A percentile compares a stretch with the other conserved stretches of the same genome.
Conservation (phyloP, 35 echinoderm and acorn worm genomes). For the Lytechinus variegatus region DNA sequence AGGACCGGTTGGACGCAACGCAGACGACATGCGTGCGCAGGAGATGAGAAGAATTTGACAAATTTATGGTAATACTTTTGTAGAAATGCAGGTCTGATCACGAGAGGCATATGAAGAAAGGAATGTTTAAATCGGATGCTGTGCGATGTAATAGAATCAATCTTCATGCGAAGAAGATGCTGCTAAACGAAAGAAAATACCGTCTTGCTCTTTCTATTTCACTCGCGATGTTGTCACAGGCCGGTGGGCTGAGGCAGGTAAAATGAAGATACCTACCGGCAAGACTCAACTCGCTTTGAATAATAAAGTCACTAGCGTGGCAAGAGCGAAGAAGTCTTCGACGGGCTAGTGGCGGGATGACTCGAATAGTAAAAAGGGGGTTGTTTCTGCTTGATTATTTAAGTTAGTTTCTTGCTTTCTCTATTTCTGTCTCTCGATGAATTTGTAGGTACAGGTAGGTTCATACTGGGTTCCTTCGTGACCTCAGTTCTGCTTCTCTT, state of each 20-base stretch:
- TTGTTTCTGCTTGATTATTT: not conserved
- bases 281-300: not conserved
- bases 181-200: constrained; percentile 2
- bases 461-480: not conserved
- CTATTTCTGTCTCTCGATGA: too few relatives aligned
- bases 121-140: not conserved
- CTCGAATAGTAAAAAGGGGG: not conserved
- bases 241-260: constrained; percentile 36
- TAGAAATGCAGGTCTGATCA: not conserved
- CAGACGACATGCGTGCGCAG: not conserved
- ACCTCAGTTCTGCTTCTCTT: not conserved
- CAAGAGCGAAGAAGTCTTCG: not conserved
- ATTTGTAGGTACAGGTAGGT: not conserved
- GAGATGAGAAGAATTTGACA: not conserved
- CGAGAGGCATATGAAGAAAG: not conserved
- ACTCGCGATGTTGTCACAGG: constrained; percentile 15
- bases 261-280: not conserved
- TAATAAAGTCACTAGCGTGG: not conserved
- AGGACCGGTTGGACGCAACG: not conserved
- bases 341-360: not conserved
- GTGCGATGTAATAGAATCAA: constrained; percentile 47
- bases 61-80: not conserved
- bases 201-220: not conserved
- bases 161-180: not conserved
- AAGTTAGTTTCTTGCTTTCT: too few relatives aligned